Evolutionary conservation across 2,888 invertebrate genomes (phyloP).

Genomic region (Dasypogon diadema): DNA sequence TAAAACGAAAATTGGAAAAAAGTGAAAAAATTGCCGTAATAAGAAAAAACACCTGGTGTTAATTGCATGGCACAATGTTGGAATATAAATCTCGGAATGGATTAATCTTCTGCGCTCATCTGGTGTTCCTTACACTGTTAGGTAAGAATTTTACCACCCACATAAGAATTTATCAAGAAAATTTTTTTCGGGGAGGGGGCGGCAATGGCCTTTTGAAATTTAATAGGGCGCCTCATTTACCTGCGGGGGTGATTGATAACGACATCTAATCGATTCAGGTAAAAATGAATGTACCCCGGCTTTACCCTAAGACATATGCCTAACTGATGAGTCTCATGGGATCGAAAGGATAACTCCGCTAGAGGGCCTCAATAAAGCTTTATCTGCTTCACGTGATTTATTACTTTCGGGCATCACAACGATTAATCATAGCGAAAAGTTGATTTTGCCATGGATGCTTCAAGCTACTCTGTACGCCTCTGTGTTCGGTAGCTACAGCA

Average conservation of each 20-base stretch:
- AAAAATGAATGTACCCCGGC: not conserved
- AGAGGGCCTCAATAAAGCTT: slow-evolving; percentile 24
- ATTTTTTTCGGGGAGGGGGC: not conserved
- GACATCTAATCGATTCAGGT: slow-evolving; percentile 29
- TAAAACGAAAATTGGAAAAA: slow-evolving; percentile 32
- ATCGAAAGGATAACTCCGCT: slow-evolving; percentile 9
- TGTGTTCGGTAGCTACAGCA: not conserved
- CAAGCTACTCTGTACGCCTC: not conserved
- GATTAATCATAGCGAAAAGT: slow-evolving; percentile 50
- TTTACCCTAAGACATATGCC: slow-evolving; percentile 15
- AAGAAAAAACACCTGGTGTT: slow-evolving; percentile 50
- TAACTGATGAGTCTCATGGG: slow-evolving; percentile 32
- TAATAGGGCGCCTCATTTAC: not conserved
- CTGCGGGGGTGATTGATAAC: slow-evolving; percentile 29
- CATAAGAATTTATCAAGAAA: too few species aligned
- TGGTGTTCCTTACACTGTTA: slow-evolving; percentile 38
- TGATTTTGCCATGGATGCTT: slow-evolving; percentile 34
- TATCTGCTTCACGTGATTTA: slow-evolving; percentile 50
- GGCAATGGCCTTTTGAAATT: not conserved
- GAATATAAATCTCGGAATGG: slow-evolving; percentile 51
- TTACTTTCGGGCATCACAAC: slow-evolving; percentile 41
- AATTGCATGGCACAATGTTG: slow-evolving; percentile 51
- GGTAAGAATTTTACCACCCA: slow-evolving; percentile 14
- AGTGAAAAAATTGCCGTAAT: slow-evolving; percentile 28
- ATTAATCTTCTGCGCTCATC: slow-evolving; percentile 47